Conservation (phyloP, 1,140 invertebrate genomes). For the Drosophila tani region DNA sequence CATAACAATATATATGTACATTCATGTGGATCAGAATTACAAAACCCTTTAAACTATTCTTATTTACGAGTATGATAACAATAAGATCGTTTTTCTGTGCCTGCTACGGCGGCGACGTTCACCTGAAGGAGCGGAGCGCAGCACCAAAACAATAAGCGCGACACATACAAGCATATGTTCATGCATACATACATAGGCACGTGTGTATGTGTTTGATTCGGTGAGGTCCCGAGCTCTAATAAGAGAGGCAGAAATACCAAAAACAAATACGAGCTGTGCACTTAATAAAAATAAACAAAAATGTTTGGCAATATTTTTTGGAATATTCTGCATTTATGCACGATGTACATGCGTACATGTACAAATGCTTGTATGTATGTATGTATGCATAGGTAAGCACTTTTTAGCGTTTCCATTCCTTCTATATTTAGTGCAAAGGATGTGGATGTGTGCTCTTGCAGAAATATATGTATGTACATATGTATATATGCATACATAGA, state of each 20-base stretch:
- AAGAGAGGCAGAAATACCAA: constrained; percentile 8
- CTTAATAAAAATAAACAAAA: constrained; percentile 7
- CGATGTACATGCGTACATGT: constrained; percentile 8
- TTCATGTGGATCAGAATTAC: neutral
- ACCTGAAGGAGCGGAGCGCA: neutral
- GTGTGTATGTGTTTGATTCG: neutral
- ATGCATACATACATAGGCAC: neutral
- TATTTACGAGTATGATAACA: constrained; percentile 1
- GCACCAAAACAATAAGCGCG: constrained; percentile 12
- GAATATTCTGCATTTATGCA: constrained; percentile 10
- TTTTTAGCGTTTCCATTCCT: constrained; percentile 25
- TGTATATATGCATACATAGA: constrained; percentile 14
- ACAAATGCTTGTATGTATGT: constrained; percentile 3
- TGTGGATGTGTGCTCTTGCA: constrained; percentile 17
- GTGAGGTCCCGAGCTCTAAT: constrained; percentile 16
- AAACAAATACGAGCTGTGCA: constrained; percentile 1
- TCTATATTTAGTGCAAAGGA: constrained; percentile 40
- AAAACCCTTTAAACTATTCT: neutral
- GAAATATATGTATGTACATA: constrained; percentile 1
- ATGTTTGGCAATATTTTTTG: neutral
- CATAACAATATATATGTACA: neutral
- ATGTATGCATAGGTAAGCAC: constrained; percentile 19
- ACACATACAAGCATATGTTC: constrained; percentile 7
- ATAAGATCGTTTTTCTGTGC: neutral
- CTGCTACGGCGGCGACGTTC: neutral